Conservation (phyloP, 2,113 vertebrate species). For the Lipotes vexillifer region DNA sequence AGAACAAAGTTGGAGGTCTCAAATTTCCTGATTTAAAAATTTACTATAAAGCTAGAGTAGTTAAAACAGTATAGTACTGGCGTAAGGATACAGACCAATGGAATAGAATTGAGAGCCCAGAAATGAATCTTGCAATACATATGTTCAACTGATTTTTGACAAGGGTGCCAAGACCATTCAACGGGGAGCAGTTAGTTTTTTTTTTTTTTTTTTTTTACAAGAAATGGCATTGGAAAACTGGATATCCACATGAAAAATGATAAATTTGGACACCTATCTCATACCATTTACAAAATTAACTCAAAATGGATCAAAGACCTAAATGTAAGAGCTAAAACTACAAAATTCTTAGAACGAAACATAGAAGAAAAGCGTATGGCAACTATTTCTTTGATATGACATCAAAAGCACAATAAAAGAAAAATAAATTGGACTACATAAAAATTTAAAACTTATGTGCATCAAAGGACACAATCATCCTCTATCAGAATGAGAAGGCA, state of each 20-base stretch:
- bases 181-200: neutral
- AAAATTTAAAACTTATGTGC: neutral
- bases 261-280: neutral
- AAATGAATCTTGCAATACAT: neutral
- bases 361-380: neutral
- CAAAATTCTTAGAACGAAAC: neutral
- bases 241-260: neutral
- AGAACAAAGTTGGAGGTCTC: neutral
- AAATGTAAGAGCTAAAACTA: neutral
- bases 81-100: neutral
- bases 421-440: neutral
- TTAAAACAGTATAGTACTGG: neutral
- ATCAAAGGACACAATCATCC: neutral
- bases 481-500: too few species aligned
- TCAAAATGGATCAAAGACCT: neutral
- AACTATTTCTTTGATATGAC: neutral
- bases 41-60: neutral
- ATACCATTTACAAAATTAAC: neutral
- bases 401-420: neutral
- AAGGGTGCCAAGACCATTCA: neutral
- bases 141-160: neutral
- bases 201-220: neutral
- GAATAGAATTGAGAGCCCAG: neutral
- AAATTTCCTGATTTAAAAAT: neutral
- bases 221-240: neutral